phyloP scores from a whole-genome alignment of 2,113 vertebrate species.

The Polyodon spathula region DNA sequence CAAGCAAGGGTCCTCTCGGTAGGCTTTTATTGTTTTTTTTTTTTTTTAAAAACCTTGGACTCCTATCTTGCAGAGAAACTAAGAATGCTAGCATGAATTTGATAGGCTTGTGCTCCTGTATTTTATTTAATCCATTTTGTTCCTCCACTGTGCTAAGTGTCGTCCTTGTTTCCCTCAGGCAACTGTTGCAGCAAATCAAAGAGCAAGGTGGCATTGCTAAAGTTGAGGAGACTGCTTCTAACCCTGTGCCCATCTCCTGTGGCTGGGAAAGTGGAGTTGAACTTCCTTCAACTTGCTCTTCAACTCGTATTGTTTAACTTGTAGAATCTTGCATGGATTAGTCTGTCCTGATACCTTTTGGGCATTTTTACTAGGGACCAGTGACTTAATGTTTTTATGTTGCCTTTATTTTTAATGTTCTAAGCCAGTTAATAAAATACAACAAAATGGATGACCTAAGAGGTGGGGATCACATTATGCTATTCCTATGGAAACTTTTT shows the following conservation, averaged over 20 bases:
- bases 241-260: constrained; percentile 67
- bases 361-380: constrained; percentile 45
- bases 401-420: too few species aligned
- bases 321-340: constrained; percentile 42
- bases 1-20: too few species aligned
- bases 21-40: too few species aligned
- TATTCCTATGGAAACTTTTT: too few species aligned
- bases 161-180: constrained; percentile 47
- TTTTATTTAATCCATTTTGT: not conserved
- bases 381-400: constrained; percentile 17
- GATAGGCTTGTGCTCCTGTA: not conserved
- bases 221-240: constrained; percentile 52
- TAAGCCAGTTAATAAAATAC: too few species aligned
- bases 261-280: constrained; percentile 77
- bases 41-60: too few species aligned
- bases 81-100: not conserved
- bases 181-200: constrained; percentile 75
- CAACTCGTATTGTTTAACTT: constrained; percentile 63
- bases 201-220: constrained; percentile 52
- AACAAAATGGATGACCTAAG: too few species aligned
- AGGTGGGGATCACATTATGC: too few species aligned
- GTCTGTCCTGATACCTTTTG: constrained; percentile 36
- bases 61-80: too few species aligned
- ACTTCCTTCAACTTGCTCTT: constrained; percentile 59
- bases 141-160: not conserved